Percentiles rank a stretch among this genome's conserved stretches.
phyloP scores from a whole-genome alignment of 2,888 invertebrate species.

The Amorpha juglandis region DNA sequence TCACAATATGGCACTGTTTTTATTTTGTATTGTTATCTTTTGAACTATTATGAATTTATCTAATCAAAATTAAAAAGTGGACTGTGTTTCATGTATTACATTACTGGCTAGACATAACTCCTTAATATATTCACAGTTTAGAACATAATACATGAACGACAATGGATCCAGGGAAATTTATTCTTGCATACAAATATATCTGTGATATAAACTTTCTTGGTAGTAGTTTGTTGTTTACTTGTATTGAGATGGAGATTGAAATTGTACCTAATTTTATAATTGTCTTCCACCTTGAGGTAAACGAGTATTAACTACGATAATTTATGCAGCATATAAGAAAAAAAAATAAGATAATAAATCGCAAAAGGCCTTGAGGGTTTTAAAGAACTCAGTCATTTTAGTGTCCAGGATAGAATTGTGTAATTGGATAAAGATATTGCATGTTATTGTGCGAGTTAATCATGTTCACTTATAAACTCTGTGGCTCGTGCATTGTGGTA shows the following conservation, averaged over 20 bases:
- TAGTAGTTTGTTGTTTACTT: constrained; percentile 41
- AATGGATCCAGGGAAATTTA: constrained; percentile 15
- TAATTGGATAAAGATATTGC: constrained; percentile 30
- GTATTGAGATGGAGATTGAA: constrained; percentile 29
- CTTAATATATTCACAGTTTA: neutral
- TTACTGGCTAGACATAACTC: constrained; percentile 6
- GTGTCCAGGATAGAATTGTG: constrained; percentile 7
- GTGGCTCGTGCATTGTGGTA: constrained; percentile 1
- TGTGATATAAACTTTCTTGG: constrained; percentile 59
- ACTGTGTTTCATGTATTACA: constrained; percentile 22
- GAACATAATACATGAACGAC: constrained; percentile 20
- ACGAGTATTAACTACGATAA: constrained; percentile 17
- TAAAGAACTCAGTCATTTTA: neutral
- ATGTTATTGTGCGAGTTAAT: neutral
- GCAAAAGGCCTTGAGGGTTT: constrained; percentile 1
- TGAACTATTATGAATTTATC: constrained; percentile 5
- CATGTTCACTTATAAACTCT: constrained; percentile 3
- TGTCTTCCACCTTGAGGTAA: constrained; percentile 38
- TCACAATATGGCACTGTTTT: constrained; percentile 16
- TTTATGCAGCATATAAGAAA: constrained; percentile 10
- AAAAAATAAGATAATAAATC: neutral
- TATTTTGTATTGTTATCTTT: constrained; percentile 21
- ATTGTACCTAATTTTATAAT: constrained; percentile 36
- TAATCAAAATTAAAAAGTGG: constrained; percentile 15
- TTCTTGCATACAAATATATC: constrained; percentile 40